A percentile compares a stretch with the other conserved stretches of the same genome.
Evolutionary conservation across 2,797 vertebrate species (phyloP).

Genomic region (Anisognathus igniventris): DNA sequence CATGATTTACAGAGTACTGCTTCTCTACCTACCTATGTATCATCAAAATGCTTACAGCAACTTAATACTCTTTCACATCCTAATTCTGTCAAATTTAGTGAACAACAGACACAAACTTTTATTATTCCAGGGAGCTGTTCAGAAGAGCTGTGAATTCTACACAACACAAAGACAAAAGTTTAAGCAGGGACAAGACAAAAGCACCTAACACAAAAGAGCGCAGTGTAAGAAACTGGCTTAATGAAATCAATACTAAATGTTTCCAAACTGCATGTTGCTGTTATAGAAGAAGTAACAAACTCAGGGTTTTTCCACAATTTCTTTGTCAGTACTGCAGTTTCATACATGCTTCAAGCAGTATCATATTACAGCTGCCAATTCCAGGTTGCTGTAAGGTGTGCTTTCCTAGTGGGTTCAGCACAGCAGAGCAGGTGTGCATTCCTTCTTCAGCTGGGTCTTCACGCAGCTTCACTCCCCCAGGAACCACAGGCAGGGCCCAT

Average conservation of each 20-base stretch:
- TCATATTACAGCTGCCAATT: neutral
- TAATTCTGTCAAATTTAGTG: neutral
- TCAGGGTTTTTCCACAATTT: rapidly evolving
- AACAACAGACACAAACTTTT: neutral
- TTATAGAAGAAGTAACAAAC: neutral
- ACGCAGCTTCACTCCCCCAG: neutral
- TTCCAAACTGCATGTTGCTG: neutral
- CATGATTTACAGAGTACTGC: neutral
- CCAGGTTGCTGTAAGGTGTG: neutral
- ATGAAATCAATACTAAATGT: neutral
- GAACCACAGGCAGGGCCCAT: neutral
- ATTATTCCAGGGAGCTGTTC: neutral
- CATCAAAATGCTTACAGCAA: neutral
- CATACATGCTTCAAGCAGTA: neutral
- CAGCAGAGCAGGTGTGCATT: neutral
- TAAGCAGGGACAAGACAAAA: neutral
- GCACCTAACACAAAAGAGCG: neutral
- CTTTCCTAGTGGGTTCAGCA: neutral
- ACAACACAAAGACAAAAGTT: neutral
- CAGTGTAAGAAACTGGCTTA: neutral
- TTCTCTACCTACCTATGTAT: neutral
- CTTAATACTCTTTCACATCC: neutral
- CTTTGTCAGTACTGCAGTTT: neutral
- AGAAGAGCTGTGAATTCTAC: neutral
- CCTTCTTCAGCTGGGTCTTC: neutral